Evolutionary conservation across 2,797 vertebrate species (phyloP).

Genomic region (Gadopsis bispinosus): DNA sequence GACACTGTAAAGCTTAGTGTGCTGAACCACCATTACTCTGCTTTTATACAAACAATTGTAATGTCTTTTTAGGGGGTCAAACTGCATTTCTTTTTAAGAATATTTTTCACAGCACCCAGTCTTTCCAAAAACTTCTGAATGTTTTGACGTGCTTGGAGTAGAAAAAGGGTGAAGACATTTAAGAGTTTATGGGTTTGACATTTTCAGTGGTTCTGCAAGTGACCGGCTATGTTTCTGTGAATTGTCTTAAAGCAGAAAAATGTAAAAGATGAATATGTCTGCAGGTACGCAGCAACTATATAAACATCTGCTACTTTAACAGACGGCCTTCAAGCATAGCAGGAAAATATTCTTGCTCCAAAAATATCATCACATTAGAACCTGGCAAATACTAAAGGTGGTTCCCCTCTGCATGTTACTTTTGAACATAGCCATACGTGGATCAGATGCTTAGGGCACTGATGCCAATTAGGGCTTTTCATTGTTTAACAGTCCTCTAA

Average conservation of each 20-base stretch:
- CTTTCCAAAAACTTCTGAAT: too few species aligned
- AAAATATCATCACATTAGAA: conserved; percentile 26
- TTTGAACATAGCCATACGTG: conserved; percentile 13
- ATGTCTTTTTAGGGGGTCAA: not conserved
- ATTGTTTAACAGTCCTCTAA: conserved; percentile 31
- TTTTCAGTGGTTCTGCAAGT: too few species aligned
- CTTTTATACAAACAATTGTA: not conserved
- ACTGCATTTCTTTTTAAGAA: not conserved
- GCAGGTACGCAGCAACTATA: too few species aligned
- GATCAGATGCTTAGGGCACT: conserved; percentile 20
- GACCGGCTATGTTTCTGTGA: too few species aligned
- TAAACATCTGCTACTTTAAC: conserved; percentile 8
- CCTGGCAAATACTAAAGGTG: not conserved
- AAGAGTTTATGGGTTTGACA: too few species aligned
- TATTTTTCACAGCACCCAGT: too few species aligned
- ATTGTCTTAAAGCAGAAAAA: not conserved
- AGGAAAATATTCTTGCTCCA: not conserved
- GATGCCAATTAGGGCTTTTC: conserved; percentile 17
- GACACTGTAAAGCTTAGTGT: conserved; percentile 1
- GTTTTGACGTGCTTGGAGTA: too few species aligned
- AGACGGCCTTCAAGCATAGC: not conserved
- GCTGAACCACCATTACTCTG: not conserved
- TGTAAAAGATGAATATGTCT: not conserved
- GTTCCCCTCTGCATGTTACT: conserved; percentile 7
- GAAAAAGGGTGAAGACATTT: too few species aligned